phyloP scores from a whole-genome alignment of 2,888 invertebrate species.

The Pseudeuparius sepicola region DNA sequence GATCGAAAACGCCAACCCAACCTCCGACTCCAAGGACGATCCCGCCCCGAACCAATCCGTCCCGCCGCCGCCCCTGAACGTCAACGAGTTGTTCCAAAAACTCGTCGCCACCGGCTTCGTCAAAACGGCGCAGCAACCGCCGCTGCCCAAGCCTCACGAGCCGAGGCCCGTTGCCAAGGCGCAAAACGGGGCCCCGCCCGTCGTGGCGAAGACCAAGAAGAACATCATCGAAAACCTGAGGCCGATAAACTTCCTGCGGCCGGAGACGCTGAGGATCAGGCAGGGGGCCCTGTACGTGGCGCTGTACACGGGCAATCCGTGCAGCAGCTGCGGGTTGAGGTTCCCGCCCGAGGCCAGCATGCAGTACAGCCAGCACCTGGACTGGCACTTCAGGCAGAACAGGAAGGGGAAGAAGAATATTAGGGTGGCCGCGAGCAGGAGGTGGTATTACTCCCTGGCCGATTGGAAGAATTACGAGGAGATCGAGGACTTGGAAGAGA shows the following conservation, averaged over 20 bases:
- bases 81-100: conserved; percentile 76
- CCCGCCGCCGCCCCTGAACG: conserved; percentile 43
- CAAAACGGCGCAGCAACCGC: conserved; percentile 30
- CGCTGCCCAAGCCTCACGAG: not conserved
- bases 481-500: conserved; percentile 81
- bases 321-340: conserved; percentile 90
- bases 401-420: conserved; percentile 77
- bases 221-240: conserved; percentile 40
- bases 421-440: conserved; percentile 70
- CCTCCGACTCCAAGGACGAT: conserved; percentile 10
- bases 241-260: conserved; percentile 54
- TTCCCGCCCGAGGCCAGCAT: conserved; percentile 85
- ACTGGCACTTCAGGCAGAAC: conserved; percentile 98
- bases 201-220: conserved; percentile 9
- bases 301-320: conserved; percentile 88
- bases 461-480: conserved; percentile 96
- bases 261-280: conserved; percentile 64
- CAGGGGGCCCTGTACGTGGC: conserved; percentile 59
- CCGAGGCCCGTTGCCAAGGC: not conserved
- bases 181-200: not conserved
- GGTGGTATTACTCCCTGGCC: conserved; percentile 82
- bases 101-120: conserved; percentile 79
- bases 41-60: conserved; percentile 11
- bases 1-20: conserved; percentile 34
- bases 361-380: conserved; percentile 89